Evolutionary conservation across 2,113 vertebrate species (phyloP).

Genomic region (Eptatretus burgeri): DNA sequence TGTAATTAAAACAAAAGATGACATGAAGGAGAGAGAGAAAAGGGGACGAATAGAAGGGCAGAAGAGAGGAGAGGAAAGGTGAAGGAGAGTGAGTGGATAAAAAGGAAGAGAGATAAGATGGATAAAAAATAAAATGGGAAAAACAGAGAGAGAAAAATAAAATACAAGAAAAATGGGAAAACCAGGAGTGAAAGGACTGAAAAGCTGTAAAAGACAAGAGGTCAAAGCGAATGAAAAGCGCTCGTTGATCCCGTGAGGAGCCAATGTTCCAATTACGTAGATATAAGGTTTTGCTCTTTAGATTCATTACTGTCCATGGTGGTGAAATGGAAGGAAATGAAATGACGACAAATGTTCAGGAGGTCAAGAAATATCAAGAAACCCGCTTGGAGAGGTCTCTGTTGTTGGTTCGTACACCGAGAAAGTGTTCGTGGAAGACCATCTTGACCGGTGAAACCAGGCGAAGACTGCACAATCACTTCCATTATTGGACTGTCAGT

Average conservation of each 20-base stretch:
- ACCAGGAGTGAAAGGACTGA: neutral
- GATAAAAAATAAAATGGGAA: neutral
- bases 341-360: neutral
- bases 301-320: neutral
- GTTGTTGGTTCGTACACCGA: too few species aligned
- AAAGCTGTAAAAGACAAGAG: neutral
- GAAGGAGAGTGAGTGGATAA: neutral
- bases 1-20: too few species aligned
- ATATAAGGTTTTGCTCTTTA: too few species aligned
- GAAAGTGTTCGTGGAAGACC: too few species aligned
- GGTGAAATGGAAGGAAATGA: neutral
- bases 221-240: neutral
- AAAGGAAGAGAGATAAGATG: slow-evolving; percentile 6
- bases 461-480: too few species aligned
- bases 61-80: too few species aligned
- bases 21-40: rapidly evolving
- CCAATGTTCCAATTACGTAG: too few species aligned
- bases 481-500: too few species aligned
- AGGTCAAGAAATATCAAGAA: neutral
- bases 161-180: neutral
- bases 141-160: neutral
- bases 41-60: neutral
- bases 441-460: too few species aligned
- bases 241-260: too few species aligned
- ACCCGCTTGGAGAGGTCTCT: too few species aligned